Evolutionary conservation across 2,797 vertebrate species (phyloP), one percentile per base, ranked within the genome.

Genomic region (Notamacropus eugenii): DNA sequence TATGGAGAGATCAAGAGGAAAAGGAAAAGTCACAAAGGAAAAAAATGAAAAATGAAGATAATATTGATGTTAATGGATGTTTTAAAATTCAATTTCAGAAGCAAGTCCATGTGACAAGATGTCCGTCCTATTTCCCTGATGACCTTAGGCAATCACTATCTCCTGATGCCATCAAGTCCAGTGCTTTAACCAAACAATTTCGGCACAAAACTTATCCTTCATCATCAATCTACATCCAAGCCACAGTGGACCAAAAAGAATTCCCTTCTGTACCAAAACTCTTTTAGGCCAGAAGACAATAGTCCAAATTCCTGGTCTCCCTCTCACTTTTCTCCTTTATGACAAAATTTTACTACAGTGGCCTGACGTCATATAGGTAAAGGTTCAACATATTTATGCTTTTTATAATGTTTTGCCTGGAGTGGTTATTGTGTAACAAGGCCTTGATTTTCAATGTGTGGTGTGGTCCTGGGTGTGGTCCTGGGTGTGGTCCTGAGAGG

Each of bases 1-100:
- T 52, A 24, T 55, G 19, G 11, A 92, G 59, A 82, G 0, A n/a
- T 94, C 56, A 5, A 28, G 22, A 57, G 34, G 74, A 50, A 46
- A 90, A 90, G 59, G 67, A 92, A 90, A 96, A 96, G 11, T 3
- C n/a, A 90, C 91, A 29, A 96, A 13, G 40, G 3, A 14, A 56
- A 14, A 91, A 31, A 22, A 55, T 55, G 4, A 55, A 55, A 5
- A 5, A 24, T 10, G 3, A 5, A 50, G 34, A 31, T 87, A 16
- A 16, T 16, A 57, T 19, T 62, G 19, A 24, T 82, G 46, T 87
- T 50, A 94, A 67, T 62, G 14, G 54, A 94, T 91, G 54, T 34
- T 92, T 58, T 62, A 16, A 91, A 93, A 94, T 12, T 87, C 24
- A 12, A 11, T 92, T 82, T 90, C 28, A 50, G 27, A 94, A 91